Evolutionary conservation across 2,888 invertebrate genomes (phyloP).

Genomic region (Hirtodrosophila cameraria): DNA sequence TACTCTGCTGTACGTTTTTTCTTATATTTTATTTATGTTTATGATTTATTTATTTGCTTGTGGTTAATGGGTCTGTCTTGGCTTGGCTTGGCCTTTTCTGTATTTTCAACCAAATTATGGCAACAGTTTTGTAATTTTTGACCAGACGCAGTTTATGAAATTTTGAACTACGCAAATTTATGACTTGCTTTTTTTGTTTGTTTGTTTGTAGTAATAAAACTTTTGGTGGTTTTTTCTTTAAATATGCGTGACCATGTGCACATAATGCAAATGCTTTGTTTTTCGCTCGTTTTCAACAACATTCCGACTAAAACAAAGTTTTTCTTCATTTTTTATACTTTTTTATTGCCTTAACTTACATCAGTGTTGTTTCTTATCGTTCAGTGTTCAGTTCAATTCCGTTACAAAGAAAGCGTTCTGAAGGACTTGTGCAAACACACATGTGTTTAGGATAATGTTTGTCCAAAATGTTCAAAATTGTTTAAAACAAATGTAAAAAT

Average conservation of each 20-base stretch:
- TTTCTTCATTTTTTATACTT: too few species aligned
- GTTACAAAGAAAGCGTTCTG: too few species aligned
- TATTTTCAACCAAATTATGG: conserved; percentile 11
- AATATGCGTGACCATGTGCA: conserved; percentile 30
- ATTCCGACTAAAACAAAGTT: conserved; percentile 33
- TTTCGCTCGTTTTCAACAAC: conserved; percentile 28
- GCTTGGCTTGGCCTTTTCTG: neutral
- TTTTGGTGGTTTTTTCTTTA: conserved; percentile 9
- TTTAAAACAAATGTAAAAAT: too few species aligned
- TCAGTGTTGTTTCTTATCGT: too few species aligned
- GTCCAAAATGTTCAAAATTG: too few species aligned
- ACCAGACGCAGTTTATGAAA: conserved; percentile 42
- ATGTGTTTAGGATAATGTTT: too few species aligned
- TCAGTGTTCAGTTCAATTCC: too few species aligned
- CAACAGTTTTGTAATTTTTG: conserved; percentile 33
- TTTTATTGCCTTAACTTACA: conserved; percentile 34
- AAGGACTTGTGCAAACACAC: too few species aligned
- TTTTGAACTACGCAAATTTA: conserved; percentile 48
- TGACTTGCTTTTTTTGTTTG: conserved; percentile 39
- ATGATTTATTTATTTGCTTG: conserved; percentile 28
- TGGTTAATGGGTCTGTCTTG: conserved; percentile 15
- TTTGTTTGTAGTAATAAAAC: conserved; percentile 40
- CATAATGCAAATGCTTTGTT: conserved; percentile 65
- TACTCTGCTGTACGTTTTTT: conserved; percentile 14
- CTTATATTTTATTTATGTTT: conserved; percentile 14